Evolutionary conservation across 2,888 invertebrate species (phyloP), one percentile per base, ranked within the genome.

Genomic region (Hemithea aestivaria): DNA sequence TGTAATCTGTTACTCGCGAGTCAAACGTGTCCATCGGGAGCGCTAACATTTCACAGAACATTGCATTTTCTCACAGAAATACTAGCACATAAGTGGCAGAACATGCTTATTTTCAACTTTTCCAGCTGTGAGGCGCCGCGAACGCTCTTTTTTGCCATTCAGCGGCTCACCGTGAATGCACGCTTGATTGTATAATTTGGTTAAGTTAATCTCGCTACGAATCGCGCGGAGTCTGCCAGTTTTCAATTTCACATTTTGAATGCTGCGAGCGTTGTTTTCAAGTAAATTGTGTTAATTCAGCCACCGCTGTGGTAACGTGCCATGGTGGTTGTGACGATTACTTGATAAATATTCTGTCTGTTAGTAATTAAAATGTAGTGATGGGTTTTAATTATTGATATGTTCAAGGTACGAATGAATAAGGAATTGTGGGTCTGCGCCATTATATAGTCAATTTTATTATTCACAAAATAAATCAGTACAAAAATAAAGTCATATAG

Each of bases 181-280:
- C 65, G 58, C 65, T 66, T 73, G 73, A 78, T 78, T 77, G 70
- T 71, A 68, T 77, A 79, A 77, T 74, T 70, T 65, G 49, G 73
- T 79, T 71, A 68, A 65, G 68, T 66, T 74, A 73, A 73, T 78
- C 68, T 68, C 61, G 50, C 58, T 58, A 56, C 59, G 66, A 68
- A 65, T 62, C 48, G 66, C 67, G 57, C 58, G 56, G 60, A 64
- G 53, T 58, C 64, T 56, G 66, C 62, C 66, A 62, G 70, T 73
- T 72, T 74, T 71, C 73, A 73, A 73, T 73, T 75, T 64, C 62
- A 61, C 59, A 67, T 70, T n/a, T 63, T 67, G 65, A 62, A 69
- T 62, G 59, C 66, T 56, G 57, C 56, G 58, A 67, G 56, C 66
- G 62, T 63, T 66, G 68, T 71, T 71, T 73, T 68, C 68, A 46